Evolutionary conservation across 2,797 vertebrate genomes (phyloP).

Genomic region (Euthynnus affinis): DNA sequence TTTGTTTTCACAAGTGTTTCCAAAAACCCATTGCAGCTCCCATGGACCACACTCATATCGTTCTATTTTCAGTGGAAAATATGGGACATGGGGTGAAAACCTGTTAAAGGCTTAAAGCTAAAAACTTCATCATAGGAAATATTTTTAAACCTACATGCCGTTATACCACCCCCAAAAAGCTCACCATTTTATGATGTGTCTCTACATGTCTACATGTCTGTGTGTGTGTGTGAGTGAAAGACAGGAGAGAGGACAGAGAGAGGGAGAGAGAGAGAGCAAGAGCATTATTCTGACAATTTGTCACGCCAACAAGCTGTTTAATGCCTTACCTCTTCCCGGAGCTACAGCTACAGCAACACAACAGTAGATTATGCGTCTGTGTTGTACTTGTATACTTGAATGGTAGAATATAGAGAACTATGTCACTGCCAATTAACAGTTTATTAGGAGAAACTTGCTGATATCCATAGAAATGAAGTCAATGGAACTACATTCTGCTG

Average conservation of each 20-base stretch:
- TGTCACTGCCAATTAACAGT: slow-evolving; percentile 3
- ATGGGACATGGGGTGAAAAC: slow-evolving; percentile 11
- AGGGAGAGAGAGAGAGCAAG: not conserved
- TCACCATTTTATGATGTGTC: not conserved
- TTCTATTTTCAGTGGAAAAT: slow-evolving; percentile 32
- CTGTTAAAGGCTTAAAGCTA: slow-evolving; percentile 20
- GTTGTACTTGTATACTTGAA: not conserved
- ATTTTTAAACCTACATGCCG: not conserved
- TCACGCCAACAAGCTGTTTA: not conserved
- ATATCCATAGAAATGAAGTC: slow-evolving; percentile 33
- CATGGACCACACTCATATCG: slow-evolving; percentile 9
- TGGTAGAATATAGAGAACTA: not conserved
- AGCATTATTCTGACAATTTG: not conserved
- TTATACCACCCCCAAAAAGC: not conserved
- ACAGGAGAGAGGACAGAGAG: not conserved
- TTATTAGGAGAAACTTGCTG: slow-evolving; percentile 41
- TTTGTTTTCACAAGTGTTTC: slow-evolving; percentile 41
- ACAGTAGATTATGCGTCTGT: slow-evolving; percentile 1
- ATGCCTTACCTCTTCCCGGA: not conserved
- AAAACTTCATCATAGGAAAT: slow-evolving; percentile 7
- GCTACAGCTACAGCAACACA: not conserved
- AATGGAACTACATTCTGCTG: slow-evolving; percentile 33
- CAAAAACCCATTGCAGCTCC: slow-evolving; percentile 27
- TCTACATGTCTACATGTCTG: not conserved
- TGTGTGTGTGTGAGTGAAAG: not conserved